phyloP scores from a whole-genome alignment of 2,113 vertebrate genomes.

The Eupsittula cactorum region DNA sequence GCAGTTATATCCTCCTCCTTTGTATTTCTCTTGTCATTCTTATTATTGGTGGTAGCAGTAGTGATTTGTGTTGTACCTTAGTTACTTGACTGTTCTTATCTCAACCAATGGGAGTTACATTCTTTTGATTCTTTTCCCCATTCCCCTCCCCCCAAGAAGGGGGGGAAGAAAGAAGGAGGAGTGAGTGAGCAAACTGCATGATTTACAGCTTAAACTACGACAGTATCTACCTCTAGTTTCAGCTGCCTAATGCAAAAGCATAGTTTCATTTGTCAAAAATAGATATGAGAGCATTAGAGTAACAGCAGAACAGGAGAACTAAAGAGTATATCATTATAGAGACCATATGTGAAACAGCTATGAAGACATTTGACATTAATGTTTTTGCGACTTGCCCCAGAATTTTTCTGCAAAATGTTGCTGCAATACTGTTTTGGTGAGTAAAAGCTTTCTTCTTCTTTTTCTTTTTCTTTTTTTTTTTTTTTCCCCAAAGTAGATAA shows the following conservation, averaged over 20 bases:
- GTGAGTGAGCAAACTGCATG: too few relatives aligned
- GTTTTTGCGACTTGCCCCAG: background rate
- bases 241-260: background rate
- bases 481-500: background rate
- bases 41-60: too few relatives aligned
- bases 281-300: background rate
- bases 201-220: too few relatives aligned
- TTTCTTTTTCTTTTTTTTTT: background rate
- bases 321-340: background rate
- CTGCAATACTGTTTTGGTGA: background rate
- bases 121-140: too few relatives aligned
- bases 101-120: too few relatives aligned
- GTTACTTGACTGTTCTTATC: too few relatives aligned
- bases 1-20: too few relatives aligned
- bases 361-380: background rate
- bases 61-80: too few relatives aligned
- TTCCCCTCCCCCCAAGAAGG: too few relatives aligned
- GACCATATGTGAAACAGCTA: background rate
- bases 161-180: too few relatives aligned
- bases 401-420: background rate
- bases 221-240: background rate
- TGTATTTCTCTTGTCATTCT: too few relatives aligned
- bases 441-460: background rate
- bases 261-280: background rate
- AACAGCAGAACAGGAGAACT: background rate